These are phyloP conservation scores for Berghia stephanieae DNA, from an alignment of 1,140 invertebrate genomes.

Conservation along the genomic window DNA sequence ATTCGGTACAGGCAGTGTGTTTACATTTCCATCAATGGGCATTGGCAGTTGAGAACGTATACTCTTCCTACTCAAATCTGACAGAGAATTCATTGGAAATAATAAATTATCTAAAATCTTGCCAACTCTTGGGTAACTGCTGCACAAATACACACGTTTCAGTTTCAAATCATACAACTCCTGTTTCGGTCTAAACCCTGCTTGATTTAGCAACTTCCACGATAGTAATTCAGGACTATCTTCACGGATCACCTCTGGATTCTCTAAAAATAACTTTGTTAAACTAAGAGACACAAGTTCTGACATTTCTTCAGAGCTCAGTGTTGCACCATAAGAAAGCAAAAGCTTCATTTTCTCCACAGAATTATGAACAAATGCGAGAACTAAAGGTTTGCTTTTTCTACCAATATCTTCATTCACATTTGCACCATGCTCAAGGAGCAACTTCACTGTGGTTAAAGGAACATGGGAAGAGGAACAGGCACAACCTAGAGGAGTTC, in stretches of 20 bases:
- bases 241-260: slow-evolving; percentile 55
- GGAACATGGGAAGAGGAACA: slow-evolving; percentile 50
- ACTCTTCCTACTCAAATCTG: slow-evolving; percentile 50
- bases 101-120: slow-evolving; percentile 52
- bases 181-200: slow-evolving; percentile 50
- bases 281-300: slow-evolving; percentile 55
- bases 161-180: slow-evolving; percentile 47
- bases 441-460: slow-evolving; percentile 46
- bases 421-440: slow-evolving; percentile 57
- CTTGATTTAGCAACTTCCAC: slow-evolving; percentile 54
- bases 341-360: slow-evolving; percentile 58
- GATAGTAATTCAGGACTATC: slow-evolving; percentile 54
- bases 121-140: slow-evolving; percentile 54
- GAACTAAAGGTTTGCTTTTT: slow-evolving; percentile 58
- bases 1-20: slow-evolving; percentile 45
- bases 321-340: slow-evolving; percentile 54
- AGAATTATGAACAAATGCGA: slow-evolving; percentile 60
- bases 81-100: slow-evolving; percentile 49
- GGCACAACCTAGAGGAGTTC: slow-evolving; percentile 55
- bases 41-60: slow-evolving; percentile 42
- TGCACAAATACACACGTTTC: slow-evolving; percentile 54
- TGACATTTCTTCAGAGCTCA: slow-evolving; percentile 57
- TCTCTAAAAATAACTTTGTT: slow-evolving; percentile 59
- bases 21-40: slow-evolving; percentile 48
- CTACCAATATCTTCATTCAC: slow-evolving; percentile 58